Evolutionary conservation across 2,113 vertebrate species (phyloP).

Genomic region (Ceyx cyanopectus): DNA sequence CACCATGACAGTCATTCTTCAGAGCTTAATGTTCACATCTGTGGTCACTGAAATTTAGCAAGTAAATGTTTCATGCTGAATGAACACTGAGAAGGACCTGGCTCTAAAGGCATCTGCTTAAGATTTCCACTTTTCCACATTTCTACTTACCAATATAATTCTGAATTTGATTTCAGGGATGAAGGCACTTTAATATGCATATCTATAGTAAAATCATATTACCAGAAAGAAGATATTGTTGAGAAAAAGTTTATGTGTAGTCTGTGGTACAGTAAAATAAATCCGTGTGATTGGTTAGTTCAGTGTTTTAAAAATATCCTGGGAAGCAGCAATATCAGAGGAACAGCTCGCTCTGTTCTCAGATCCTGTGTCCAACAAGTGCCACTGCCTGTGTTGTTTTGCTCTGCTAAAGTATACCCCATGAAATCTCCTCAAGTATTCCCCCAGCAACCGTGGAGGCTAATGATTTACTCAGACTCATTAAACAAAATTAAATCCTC

Average conservation of each 20-base stretch:
- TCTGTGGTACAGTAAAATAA: neutral
- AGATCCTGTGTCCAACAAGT: neutral
- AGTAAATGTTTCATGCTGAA: neutral
- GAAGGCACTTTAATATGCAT: neutral
- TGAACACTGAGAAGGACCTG: neutral
- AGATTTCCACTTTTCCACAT: neutral
- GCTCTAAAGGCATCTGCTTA: neutral
- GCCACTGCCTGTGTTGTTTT: neutral
- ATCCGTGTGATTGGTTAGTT: neutral
- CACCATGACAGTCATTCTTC: neutral
- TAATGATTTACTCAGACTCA: conserved; percentile 24
- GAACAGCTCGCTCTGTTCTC: neutral
- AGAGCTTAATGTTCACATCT: neutral
- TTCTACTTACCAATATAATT: neutral
- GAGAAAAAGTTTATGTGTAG: neutral
- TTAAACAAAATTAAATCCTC: conserved; percentile 37
- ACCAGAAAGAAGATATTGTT: neutral
- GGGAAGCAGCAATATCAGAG: neutral
- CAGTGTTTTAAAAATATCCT: neutral
- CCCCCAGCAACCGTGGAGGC: neutral
- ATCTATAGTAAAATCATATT: neutral
- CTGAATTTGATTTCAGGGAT: neutral
- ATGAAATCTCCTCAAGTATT: neutral
- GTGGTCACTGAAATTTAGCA: neutral
- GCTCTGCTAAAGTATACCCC: neutral